phyloP scores from a whole-genome alignment of 2,113 vertebrate genomes.

The Mohoua ochrocephala region DNA sequence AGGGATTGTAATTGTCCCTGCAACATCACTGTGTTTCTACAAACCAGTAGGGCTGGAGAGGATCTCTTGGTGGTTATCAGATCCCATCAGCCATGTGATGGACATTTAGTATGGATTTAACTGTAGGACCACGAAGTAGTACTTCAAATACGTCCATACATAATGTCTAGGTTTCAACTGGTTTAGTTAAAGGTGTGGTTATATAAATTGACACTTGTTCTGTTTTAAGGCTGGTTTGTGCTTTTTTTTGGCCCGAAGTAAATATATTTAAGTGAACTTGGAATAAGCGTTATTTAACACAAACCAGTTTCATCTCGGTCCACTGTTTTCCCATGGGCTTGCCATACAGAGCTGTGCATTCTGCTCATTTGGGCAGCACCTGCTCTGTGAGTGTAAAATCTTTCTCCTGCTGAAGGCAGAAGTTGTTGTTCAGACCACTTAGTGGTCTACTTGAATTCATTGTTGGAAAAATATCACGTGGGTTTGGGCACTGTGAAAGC shows the following conservation, averaged over 20 bases:
- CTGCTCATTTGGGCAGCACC: neutral
- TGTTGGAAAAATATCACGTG: neutral
- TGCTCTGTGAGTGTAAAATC: neutral
- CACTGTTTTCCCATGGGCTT: neutral
- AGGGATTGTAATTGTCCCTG: rapidly evolving
- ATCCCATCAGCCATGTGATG: neutral
- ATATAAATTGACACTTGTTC: neutral
- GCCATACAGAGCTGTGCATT: neutral
- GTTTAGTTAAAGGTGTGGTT: neutral
- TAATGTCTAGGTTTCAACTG: neutral
- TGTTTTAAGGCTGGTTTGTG: neutral
- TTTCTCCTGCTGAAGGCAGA: neutral
- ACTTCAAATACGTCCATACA: rapidly evolving
- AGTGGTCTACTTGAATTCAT: neutral
- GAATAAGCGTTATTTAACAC: neutral
- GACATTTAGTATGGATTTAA: neutral
- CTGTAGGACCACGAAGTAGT: neutral
- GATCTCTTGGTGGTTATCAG: neutral
- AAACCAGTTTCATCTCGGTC: neutral
- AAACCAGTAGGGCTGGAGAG: neutral
- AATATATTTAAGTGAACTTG: neutral
- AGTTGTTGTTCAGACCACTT: neutral
- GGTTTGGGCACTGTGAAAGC: neutral
- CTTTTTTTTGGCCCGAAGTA: neutral
- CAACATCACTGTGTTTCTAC: neutral